Base-by-base conservation (phyloP, 2,113 vertebrate species). In the Elephas maximus region DNA sequence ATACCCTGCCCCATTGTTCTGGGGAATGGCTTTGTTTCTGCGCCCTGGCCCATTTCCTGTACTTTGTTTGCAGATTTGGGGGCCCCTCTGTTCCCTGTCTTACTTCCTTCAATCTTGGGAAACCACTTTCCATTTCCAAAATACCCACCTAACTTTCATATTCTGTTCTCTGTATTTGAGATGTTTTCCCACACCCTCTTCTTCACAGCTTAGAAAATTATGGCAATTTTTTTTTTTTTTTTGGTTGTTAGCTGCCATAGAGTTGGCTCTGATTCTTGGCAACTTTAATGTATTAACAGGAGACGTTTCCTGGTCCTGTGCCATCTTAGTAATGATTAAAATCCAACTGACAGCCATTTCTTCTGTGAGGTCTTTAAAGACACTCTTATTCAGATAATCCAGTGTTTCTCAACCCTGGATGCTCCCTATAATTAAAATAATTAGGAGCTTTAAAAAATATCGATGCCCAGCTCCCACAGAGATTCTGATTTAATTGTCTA, bases 291-390 rank as follows among this genome's bases (percentile, higher is more conserved):
- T 69, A 65, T 57, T 28, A 65, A 62, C 60, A 6, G 26, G 63
- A 24, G 26, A 28, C 14, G 8, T 33, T 33, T 33, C 5, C 26
- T 69, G 65, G 65, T 69, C 30, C 30, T 69, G 65, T 14, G 26
- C 11, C 65, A 69, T 74, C 41, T 74, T 74, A 53, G 23, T 23
- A 62, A 74, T 41, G 10, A 76, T 88, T 87, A 28, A 93, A 81
- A 80, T n/a, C 20, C 30, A 65, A 12, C 15, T 63, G 15, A 33
- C 18, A 51, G 26, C 44, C 21, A 51, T 86, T 92, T 77, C 51
- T 86, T 79, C 53, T 86, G 45, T 45, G 37, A 45, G 57, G 24
- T 71, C 51, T 92, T 90, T 62, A 82, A 94, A 90, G 57, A 74
- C 23, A 67, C 4, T 48, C 17, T 48, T 62, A 33, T 76, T 81